Conservation (phyloP, 92 coral and sea anemone genomes). For the Micromussa lordhowensis region DNA sequence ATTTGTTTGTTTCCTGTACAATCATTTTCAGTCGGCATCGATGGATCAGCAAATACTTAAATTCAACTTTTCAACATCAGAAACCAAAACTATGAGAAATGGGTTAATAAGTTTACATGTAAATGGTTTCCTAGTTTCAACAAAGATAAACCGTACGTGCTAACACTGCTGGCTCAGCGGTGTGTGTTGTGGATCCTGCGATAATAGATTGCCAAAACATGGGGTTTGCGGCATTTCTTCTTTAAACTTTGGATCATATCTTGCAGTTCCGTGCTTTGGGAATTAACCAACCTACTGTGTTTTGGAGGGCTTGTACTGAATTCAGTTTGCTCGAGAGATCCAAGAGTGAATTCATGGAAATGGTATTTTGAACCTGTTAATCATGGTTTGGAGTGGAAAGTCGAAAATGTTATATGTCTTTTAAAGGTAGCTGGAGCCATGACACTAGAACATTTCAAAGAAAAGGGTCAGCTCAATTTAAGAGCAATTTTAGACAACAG, state of each 20-base stretch:
- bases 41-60: background rate
- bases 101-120: background rate
- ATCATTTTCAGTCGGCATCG: background rate
- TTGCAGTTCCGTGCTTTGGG: slow-evolving; percentile 51
- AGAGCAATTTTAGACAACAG: slow-evolving; percentile 5
- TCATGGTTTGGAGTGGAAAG: slow-evolving; percentile 54
- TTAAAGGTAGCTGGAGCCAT: background rate
- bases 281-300: slow-evolving; percentile 53
- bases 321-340: slow-evolving; percentile 63
- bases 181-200: slow-evolving; percentile 74
- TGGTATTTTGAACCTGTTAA: slow-evolving; percentile 81
- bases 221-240: slow-evolving; percentile 67
- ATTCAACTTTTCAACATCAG: background rate
- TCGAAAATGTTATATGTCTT: slow-evolving; percentile 58
- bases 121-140: slow-evolving; percentile 35
- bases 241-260: slow-evolving; percentile 68
- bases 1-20: background rate
- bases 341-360: slow-evolving; percentile 71
- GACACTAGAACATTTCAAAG: background rate
- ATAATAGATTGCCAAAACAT: slow-evolving; percentile 55
- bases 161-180: background rate
- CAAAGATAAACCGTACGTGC: background rate
- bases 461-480: background rate
- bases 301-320: slow-evolving; percentile 77
- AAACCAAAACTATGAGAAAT: background rate